Conservation (phyloP, 2,113 vertebrate genomes). For the Chamaea fasciata region DNA sequence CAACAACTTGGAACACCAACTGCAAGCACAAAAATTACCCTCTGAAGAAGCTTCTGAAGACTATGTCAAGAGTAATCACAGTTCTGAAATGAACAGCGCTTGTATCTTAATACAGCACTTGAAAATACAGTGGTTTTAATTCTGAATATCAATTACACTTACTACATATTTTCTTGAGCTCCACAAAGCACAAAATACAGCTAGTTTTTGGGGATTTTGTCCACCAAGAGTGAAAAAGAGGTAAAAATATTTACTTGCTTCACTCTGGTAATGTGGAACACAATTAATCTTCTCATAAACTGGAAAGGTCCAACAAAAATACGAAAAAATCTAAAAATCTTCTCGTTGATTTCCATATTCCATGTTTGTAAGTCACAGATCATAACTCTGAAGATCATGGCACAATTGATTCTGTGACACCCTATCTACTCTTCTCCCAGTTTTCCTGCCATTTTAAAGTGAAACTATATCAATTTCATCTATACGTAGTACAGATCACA, state of each 20-base stretch:
- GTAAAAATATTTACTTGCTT: not conserved
- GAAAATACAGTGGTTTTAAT: not conserved
- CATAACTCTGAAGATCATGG: not conserved
- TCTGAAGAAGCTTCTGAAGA: not conserved
- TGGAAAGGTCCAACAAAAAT: not conserved
- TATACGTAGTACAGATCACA: not conserved
- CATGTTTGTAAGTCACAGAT: not conserved
- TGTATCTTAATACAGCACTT: not conserved
- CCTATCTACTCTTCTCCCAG: not conserved
- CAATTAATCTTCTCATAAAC: not conserved
- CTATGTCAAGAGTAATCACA: not conserved
- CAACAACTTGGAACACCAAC: not conserved
- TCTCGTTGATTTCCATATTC: not conserved
- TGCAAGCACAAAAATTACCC: not conserved
- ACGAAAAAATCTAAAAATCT: not conserved
- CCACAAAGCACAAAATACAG: not conserved
- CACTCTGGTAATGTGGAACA: not conserved
- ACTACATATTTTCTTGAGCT: not conserved
- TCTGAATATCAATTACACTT: not conserved
- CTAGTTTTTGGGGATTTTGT: not conserved
- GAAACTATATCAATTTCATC: not conserved
- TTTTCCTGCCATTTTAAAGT: not conserved
- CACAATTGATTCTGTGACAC: not conserved
- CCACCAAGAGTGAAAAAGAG: not conserved
- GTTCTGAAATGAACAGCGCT: not conserved